These are phyloP conservation scores for Mystacornis crossleyi DNA, from an alignment of 2,113 vertebrate species.

Conservation along the genomic window DNA sequence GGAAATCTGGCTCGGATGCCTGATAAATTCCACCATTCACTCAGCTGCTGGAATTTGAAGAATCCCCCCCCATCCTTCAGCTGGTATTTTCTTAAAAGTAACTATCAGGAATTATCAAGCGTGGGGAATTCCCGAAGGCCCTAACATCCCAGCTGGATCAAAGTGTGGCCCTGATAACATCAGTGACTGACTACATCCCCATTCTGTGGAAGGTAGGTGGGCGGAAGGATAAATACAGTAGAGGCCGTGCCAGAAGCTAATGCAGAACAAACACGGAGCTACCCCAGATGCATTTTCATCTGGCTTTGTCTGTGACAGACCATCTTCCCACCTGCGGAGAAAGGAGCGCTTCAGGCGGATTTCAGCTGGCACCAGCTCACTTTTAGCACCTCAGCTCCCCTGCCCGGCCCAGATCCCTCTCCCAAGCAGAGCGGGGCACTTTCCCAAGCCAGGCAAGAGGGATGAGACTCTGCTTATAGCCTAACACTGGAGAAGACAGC, in stretches of 20 bases:
- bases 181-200: slow-evolving; percentile 54
- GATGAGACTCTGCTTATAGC: neutral
- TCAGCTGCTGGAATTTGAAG: slow-evolving; percentile 52
- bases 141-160: slow-evolving; percentile 51
- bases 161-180: slow-evolving; percentile 49
- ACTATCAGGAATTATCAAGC: slow-evolving; percentile 50
- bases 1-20: slow-evolving; percentile 9
- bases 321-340: neutral
- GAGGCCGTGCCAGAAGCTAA: slow-evolving; percentile 9
- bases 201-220: slow-evolving; percentile 55
- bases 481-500: neutral
- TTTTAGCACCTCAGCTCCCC: neutral
- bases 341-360: neutral
- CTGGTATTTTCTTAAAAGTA: slow-evolving; percentile 68
- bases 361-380: neutral
- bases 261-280: slow-evolving; percentile 27
- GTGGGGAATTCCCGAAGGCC: slow-evolving; percentile 54
- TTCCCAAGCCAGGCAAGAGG: neutral
- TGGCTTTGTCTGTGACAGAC: slow-evolving; percentile 9
- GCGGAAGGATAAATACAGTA: slow-evolving; percentile 47
- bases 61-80: slow-evolving; percentile 60
- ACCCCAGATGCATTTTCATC: slow-evolving; percentile 22
- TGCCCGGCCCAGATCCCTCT: neutral
- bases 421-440: neutral
- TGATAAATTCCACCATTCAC: slow-evolving; percentile 37